phyloP scores from a whole-genome alignment of 2,888 invertebrate species.

The Margaritifera margaritifera region DNA sequence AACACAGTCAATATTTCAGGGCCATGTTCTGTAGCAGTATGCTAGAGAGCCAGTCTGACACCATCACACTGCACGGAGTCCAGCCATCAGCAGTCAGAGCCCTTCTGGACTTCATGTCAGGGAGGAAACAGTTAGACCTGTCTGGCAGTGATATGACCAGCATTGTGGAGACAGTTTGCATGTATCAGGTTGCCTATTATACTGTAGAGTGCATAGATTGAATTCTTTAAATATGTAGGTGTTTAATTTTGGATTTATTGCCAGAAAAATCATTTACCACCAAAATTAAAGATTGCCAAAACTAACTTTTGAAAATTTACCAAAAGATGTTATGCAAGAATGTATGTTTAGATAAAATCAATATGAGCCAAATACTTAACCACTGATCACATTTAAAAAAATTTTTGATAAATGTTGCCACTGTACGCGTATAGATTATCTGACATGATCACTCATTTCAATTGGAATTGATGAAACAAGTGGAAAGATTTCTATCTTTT shows the following conservation, averaged over 20 bases:
- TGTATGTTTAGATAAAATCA: too few relatives aligned
- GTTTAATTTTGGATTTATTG: background rate
- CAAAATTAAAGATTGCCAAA: background rate
- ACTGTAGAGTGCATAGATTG: background rate
- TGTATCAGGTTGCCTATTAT: conserved; percentile 21
- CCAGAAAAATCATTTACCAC: background rate
- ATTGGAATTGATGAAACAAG: too few relatives aligned
- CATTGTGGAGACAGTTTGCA: conserved; percentile 16
- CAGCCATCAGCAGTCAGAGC: conserved; percentile 8
- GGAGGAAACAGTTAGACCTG: conserved; percentile 20
- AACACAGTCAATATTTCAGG: conserved; percentile 30
- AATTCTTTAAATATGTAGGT: background rate
- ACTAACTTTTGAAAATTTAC: too few relatives aligned
- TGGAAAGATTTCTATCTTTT: too few relatives aligned
- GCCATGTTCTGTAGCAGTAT: conserved; percentile 36
- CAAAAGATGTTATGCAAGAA: too few relatives aligned
- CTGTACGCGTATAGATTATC: too few relatives aligned
- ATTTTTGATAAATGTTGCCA: too few relatives aligned
- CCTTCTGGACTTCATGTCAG: conserved; percentile 16
- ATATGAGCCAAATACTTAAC: too few relatives aligned
- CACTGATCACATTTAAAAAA: too few relatives aligned
- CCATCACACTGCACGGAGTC: conserved; percentile 19
- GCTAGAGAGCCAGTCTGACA: conserved; percentile 23
- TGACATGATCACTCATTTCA: too few relatives aligned
- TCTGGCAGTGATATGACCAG: conserved; percentile 15